Evolutionary conservation across 2,888 invertebrate species (phyloP).

Genomic region (Tricholauxania praeusta): DNA sequence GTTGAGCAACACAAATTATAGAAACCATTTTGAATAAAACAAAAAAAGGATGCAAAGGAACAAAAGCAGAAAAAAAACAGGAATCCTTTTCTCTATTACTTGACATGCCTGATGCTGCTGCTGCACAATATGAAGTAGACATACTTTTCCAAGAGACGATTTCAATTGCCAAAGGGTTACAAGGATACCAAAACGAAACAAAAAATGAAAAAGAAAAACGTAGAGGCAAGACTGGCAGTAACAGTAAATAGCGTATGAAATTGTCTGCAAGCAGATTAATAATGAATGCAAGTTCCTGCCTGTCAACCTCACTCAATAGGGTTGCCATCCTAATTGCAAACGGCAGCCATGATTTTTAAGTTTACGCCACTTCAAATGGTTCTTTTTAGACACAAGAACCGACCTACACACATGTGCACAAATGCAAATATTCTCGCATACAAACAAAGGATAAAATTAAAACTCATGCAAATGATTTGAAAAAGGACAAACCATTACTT

Average conservation of each 20-base stretch:
- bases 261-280: slow-evolving; percentile 60
- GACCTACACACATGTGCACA: slow-evolving; percentile 46
- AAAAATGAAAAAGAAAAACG: not conserved
- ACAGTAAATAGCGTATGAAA: slow-evolving; percentile 44
- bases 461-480: slow-evolving; percentile 57
- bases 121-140: too few species aligned
- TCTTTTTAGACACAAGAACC: slow-evolving; percentile 24
- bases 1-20: slow-evolving; percentile 23
- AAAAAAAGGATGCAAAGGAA: not conserved
- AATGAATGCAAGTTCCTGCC: slow-evolving; percentile 42
- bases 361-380: slow-evolving; percentile 60
- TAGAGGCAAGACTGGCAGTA: too few species aligned
- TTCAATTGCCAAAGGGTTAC: too few species aligned
- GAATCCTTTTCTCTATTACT: not conserved
- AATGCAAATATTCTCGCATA: not conserved
- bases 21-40: slow-evolving; percentile 53
- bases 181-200: slow-evolving; percentile 39
- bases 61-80: not conserved
- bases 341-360: slow-evolving; percentile 62
- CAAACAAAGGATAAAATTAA: slow-evolving; percentile 54
- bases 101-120: too few species aligned
- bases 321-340: slow-evolving; percentile 32
- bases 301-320: slow-evolving; percentile 52
- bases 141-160: slow-evolving; percentile 19
- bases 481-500: slow-evolving; percentile 44